Conservation (phyloP, 2,113 vertebrate species). For the Pterophyllum scalare region DNA sequence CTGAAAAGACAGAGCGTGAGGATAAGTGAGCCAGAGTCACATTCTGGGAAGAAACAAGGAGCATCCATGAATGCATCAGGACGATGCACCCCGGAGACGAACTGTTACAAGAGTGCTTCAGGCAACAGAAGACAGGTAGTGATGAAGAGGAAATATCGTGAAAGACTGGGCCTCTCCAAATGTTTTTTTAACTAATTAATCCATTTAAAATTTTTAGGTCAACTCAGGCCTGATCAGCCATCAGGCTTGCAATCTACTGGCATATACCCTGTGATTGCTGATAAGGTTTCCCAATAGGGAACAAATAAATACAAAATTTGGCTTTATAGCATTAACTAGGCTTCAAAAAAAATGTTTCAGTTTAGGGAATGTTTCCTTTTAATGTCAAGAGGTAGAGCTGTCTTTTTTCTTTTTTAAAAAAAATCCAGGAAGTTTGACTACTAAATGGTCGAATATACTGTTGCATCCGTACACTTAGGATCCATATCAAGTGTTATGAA, state of each 20-base stretch:
- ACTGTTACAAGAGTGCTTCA: not conserved
- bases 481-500: not conserved
- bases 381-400: not conserved
- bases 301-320: not conserved
- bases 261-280: not conserved
- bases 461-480: not conserved
- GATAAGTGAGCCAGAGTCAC: not conserved
- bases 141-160: not conserved
- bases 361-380: not conserved
- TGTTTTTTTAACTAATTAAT: not conserved
- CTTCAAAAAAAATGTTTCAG: not conserved
- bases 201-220: not conserved
- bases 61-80: slow-evolving; percentile 4
- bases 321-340: not conserved
- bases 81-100: not conserved
- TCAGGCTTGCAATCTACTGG: not conserved
- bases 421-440: slow-evolving; percentile 8
- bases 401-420: not conserved
- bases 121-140: not conserved
- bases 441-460: not conserved
- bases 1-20: not conserved
- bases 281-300: not conserved
- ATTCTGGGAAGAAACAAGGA: not conserved
- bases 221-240: not conserved
- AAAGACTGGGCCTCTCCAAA: not conserved